phyloP scores from a whole-genome alignment of 2,113 vertebrate species.

The Emydocephalus ijimae region DNA sequence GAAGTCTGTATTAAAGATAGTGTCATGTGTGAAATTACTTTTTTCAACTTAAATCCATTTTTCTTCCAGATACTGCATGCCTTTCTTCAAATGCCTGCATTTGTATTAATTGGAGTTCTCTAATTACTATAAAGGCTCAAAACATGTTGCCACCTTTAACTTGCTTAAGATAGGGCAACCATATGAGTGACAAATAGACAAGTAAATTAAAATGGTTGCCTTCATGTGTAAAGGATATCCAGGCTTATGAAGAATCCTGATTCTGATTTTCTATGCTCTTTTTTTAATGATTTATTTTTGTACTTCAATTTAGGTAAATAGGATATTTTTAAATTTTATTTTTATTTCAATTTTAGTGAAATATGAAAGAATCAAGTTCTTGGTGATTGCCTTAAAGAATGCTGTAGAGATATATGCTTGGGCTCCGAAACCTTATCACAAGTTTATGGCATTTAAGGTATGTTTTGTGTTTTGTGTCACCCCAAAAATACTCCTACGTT shows the following conservation, averaged over 20 bases:
- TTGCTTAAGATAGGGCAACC: background rate
- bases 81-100: background rate
- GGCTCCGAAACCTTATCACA: slow-evolving; percentile 99
- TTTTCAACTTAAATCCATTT: background rate
- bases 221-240: background rate
- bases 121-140: background rate
- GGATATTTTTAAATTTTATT: background rate
- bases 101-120: background rate
- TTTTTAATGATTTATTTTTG: background rate
- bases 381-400: slow-evolving; percentile 98
- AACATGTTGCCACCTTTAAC: background rate
- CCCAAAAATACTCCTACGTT: slow-evolving; percentile 9
- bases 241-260: background rate
- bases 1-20: background rate
- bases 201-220: background rate
- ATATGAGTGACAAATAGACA: background rate
- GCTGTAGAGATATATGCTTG: slow-evolving; percentile 98
- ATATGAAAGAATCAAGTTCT: slow-evolving; percentile 97
- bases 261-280: slow-evolving; percentile 5
- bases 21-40: background rate
- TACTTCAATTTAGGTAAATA: slow-evolving; percentile 15
- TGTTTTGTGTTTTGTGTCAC: slow-evolving; percentile 45
- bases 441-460: slow-evolving; percentile 99
- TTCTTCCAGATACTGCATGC: background rate
- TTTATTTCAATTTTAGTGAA: slow-evolving; percentile 82